Base-by-base conservation (phyloP, 2,113 vertebrate species). In the Xiphophorus maculatus region DNA sequence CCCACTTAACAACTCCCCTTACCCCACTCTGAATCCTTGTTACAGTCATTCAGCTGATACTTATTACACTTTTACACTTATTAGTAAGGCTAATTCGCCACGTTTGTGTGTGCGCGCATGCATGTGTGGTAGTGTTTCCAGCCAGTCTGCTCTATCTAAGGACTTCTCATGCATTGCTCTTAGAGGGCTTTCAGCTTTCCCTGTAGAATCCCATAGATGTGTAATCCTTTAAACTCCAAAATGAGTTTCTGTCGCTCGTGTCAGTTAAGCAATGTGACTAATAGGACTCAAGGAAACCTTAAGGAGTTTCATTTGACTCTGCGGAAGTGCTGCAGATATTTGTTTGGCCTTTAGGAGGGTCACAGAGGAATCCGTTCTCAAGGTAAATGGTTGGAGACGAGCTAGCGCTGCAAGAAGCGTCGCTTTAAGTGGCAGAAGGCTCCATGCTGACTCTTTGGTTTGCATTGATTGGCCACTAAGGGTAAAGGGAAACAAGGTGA, bases 221-320 rank as follows among this genome's bases (percentile, higher is more conserved):
- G 63, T 79, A 62, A 72, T 79, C 69, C 76, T 79, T 72, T 79
- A 72, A 66, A 62, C 64, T 72, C 65, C 76, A 67, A 73, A 79
- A 63, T 67, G 76, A 72, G 69, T 66, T 66, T 71, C 33, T 71
- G 62, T 71, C 22, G 3, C 68, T 11, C 0, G 63, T 71, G 51
- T 72, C 69, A 32, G 62, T 7, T 71, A 66, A 66, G 29, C 42
- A 51, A 30, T 42, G 0, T 66, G 54, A 61, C 63, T 72, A 48
- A 71, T 27, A 72, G 48, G 27, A 71, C 63, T 54, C 22, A 14
- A 15, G 71, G 27, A 54, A 58, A 17, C 72, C 30, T 35, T 63
- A 17, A 33, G 63, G 22, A 15, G 17, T 66, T 78, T 33, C 12
- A 28, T 32, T 33, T 37, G 0, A 48, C 64, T 62, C 51, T 30